Percentiles rank a stretch among this genome's conserved stretches.
Conservation (phyloP, 1,140 invertebrate genomes). For the honey bee (Apis mellifera) region Amel_HAv3.1 CM009944.2:8560501-8561000, state of each 20-base stretch:
- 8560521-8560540: no score
- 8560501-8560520: no score
- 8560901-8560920: not conserved
- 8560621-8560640: constrained; percentile 43
- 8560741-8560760: constrained; percentile 64
- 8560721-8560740: constrained; percentile 64
- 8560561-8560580: not conserved
- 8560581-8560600: not conserved
- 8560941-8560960: constrained; percentile 12
- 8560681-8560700: constrained; percentile 64
- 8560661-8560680: constrained; percentile 24
- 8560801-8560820: constrained; percentile 68
- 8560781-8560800: constrained; percentile 80
- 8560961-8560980: not conserved
- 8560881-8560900: no score
- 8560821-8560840: not conserved
- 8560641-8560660: constrained; percentile 43
- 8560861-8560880: constrained; percentile 33
- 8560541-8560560: no score
- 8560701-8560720: constrained; percentile 50
- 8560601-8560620: constrained; percentile 48
- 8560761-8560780: constrained; percentile 77
- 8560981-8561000: constrained; percentile 50
- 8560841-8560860: constrained; percentile 40
- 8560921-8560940: not conserved